Percentiles rank a stretch among this genome's conserved stretches.
Evolutionary conservation across 2,888 invertebrate species (phyloP).

Genomic region (Actias luna): DNA sequence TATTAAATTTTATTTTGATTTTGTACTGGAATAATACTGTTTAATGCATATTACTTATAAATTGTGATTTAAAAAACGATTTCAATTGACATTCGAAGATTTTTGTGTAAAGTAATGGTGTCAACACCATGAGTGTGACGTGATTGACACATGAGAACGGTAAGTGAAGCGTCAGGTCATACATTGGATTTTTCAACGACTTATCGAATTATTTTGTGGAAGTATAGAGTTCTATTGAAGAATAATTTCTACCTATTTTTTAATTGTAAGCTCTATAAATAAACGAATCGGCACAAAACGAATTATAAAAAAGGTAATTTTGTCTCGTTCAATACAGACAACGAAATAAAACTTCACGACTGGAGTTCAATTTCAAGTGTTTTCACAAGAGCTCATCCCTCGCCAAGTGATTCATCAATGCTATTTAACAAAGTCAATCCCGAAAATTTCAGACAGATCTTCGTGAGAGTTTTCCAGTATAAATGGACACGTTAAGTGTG

Average conservation of each 20-base stretch:
- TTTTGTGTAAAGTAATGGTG: constrained; percentile 28
- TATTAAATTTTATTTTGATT: constrained; percentile 19
- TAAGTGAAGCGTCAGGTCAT: constrained; percentile 42
- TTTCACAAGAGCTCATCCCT: constrained; percentile 33
- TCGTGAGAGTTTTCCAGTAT: constrained; percentile 42
- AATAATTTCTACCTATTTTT: neutral
- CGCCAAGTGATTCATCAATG: constrained; percentile 42
- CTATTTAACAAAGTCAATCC: constrained; percentile 38
- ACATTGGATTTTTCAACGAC: neutral
- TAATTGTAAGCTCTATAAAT: neutral
- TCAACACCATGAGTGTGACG: constrained; percentile 48
- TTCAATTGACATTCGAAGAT: neutral
- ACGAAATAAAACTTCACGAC: constrained; percentile 50
- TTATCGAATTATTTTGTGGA: neutral
- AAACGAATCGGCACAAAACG: constrained; percentile 25
- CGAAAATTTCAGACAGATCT: constrained; percentile 40
- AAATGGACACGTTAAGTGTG: constrained; percentile 24
- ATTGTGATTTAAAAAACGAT: neutral
- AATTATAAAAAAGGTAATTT: constrained; percentile 31
- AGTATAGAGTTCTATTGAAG: neutral
- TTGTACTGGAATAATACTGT: neutral
- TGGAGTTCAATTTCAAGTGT: constrained; percentile 31
- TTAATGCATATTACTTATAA: neutral
- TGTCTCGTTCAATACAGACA: constrained; percentile 41
- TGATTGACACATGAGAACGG: constrained; percentile 52